Base-by-base conservation (phyloP, 2,888 invertebrate genomes). In the Athalia circularis region DNA sequence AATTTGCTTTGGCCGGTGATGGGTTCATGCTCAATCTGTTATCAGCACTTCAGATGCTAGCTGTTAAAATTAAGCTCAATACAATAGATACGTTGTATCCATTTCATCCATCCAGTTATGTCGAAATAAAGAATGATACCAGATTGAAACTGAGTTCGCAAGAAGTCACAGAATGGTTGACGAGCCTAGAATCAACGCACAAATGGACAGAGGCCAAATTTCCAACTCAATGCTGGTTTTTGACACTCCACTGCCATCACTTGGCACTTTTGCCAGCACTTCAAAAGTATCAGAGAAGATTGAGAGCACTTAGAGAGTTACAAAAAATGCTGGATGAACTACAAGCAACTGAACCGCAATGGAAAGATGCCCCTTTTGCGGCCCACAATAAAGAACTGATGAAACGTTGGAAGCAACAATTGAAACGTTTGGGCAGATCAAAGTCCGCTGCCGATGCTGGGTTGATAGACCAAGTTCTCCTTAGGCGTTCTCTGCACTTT, bases 221-320 rank as follows among this genome's bases (percentile, higher is more conserved):
- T 91, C 96, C 97, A 81, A 98, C 99, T 0, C 96, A 98, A 84
- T 99, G 99, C 89, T 99, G 99, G 97, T 99, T 98, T 91, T 92
- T 99, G 67, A 98, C 99, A 0, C 92, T 99, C 61, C 97, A 98
- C 90, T 96, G 96, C 90, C 98, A 98, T 90, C 98, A 99, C 88
- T 93, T 99, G 79, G 95, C 97, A 7, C 93, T 99, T 77, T 92
- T 98, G 83, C 98, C 99, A 0, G 95, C 97, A 3, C 93, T 97
- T 70, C 96, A 97, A 86, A 96, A 97, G 82, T 96, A 96, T 87
- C 94, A 95, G 83, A 93, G 95, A 81, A 93, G 95, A 83, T 90
- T 95, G 62, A 92, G 96, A 70, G 95, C 95, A 43, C 93, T 96
- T 85, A 93, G 97, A 77, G 98, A 98, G 87, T 92, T 98, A 48